phyloP scores from a whole-genome alignment of 1,140 invertebrate genomes.

The Papilio polyxenes region DNA sequence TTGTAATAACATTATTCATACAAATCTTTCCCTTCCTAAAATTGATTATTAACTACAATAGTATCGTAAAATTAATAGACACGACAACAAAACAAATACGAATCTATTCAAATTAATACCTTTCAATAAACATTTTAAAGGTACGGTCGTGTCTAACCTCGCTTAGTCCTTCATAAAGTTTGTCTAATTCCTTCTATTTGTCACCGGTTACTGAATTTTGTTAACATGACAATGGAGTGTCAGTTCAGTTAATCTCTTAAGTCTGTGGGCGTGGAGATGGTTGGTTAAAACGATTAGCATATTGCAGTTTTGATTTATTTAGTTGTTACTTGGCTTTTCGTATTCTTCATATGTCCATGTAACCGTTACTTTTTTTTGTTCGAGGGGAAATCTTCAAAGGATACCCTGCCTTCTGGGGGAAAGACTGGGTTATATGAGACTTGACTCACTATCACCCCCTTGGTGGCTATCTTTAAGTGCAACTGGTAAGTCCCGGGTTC shows the following conservation, averaged over 20 bases:
- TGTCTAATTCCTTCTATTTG: conserved; percentile 5
- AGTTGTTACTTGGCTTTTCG: neutral
- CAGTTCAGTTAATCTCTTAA: conserved; percentile 16
- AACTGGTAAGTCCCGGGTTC: too few relatives aligned
- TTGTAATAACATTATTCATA: conserved; percentile 17
- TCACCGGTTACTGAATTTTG: conserved; percentile 10
- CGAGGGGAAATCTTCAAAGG: too few relatives aligned
- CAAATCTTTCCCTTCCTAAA: conserved; percentile 8
- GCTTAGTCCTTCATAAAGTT: conserved; percentile 17
- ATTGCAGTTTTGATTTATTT: neutral
- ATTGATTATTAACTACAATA: conserved; percentile 12
- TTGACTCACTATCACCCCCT: too few relatives aligned
- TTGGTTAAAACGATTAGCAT: neutral
- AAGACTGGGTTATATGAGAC: too few relatives aligned
- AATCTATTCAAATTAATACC: conserved; percentile 22
- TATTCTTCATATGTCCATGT: neutral
- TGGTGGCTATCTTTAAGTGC: too few relatives aligned
- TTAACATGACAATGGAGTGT: conserved; percentile 8
- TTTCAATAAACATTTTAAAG: conserved; percentile 17
- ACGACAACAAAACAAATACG: conserved; percentile 25
- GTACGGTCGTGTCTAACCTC: neutral
- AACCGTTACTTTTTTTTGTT: too few relatives aligned
- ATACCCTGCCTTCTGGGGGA: too few relatives aligned
- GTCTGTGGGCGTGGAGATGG: conserved; percentile 16
- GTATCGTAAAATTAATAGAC: conserved; percentile 23